Conservation (phyloP, 2,888 invertebrate genomes). For the Unio pictorum region DNA sequence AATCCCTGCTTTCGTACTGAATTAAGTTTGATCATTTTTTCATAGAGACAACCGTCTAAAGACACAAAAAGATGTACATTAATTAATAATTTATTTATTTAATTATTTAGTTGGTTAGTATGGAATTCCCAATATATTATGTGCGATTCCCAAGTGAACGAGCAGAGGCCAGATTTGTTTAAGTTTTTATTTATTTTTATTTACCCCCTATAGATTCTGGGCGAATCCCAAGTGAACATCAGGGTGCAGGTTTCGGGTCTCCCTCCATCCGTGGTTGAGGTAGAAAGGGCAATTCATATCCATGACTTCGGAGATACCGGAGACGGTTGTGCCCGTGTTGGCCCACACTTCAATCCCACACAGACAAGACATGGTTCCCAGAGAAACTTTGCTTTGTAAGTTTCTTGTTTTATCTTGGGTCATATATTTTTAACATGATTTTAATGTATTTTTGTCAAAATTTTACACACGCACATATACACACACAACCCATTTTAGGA, state of each 20-base stretch:
- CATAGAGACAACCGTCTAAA: too few relatives aligned
- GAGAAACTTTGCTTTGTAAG: slow-evolving; percentile 45
- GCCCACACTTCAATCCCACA: slow-evolving; percentile 46
- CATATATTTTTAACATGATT: neutral
- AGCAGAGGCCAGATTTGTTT: too few relatives aligned
- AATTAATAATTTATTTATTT: too few relatives aligned
- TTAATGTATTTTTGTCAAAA: too few relatives aligned
- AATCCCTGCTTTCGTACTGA: too few relatives aligned
- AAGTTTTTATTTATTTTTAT: neutral
- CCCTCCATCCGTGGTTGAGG: slow-evolving; percentile 32
- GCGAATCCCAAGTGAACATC: slow-evolving; percentile 37
- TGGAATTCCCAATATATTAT: too few relatives aligned
- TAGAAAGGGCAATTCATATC: slow-evolving; percentile 42
- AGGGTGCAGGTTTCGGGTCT: slow-evolving; percentile 43
- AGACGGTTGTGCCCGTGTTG: slow-evolving; percentile 41
- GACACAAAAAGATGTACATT: too few relatives aligned
- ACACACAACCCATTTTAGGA: too few relatives aligned
- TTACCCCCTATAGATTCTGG: slow-evolving; percentile 14
- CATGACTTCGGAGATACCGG: slow-evolving; percentile 48
- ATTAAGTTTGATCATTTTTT: too few relatives aligned
- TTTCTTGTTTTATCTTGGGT: neutral
- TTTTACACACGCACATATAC: too few relatives aligned
- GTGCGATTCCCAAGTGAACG: too few relatives aligned
- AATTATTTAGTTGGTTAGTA: too few relatives aligned
- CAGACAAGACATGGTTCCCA: slow-evolving; percentile 44